Conservation (phyloP, 92 coral and sea anemone genomes). For the Metridium senile region DNA sequence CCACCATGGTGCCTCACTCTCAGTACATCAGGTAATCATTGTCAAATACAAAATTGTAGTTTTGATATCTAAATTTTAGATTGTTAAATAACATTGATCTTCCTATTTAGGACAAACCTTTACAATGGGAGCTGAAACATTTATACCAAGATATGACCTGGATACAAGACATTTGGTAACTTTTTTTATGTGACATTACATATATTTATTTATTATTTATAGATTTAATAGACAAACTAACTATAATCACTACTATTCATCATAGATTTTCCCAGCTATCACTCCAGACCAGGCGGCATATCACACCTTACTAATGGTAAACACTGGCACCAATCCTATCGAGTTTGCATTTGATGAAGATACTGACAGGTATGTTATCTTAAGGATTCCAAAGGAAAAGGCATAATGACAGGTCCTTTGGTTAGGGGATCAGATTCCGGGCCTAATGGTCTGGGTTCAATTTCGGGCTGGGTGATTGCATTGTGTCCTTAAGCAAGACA, state of each 20-base stretch:
- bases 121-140: slow-evolving; percentile 86
- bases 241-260: background rate
- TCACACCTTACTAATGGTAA: slow-evolving; percentile 74
- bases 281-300: slow-evolving; percentile 74
- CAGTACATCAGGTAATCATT: slow-evolving; percentile 77
- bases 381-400: too few species aligned
- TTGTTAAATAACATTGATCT: background rate
- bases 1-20: slow-evolving; percentile 98
- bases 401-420: too few species aligned
- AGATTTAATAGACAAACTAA: background rate
- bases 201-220: background rate
- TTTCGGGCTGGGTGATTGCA: too few species aligned
- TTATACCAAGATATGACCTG: slow-evolving; percentile 87
- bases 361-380: slow-evolving; percentile 76
- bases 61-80: background rate
- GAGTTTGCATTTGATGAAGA: slow-evolving; percentile 85
- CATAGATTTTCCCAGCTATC: slow-evolving; percentile 92
- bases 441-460: too few species aligned
- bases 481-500: too few species aligned
- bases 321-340: slow-evolving; percentile 82
- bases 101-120: slow-evolving; percentile 83
- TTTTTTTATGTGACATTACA: background rate
- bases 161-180: slow-evolving; percentile 79
- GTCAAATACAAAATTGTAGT: background rate
- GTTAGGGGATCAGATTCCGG: too few species aligned